These are phyloP conservation scores for Hycleus cichorii DNA, from an alignment of 1,140 invertebrate species.

Conservation along the genomic window DNA sequence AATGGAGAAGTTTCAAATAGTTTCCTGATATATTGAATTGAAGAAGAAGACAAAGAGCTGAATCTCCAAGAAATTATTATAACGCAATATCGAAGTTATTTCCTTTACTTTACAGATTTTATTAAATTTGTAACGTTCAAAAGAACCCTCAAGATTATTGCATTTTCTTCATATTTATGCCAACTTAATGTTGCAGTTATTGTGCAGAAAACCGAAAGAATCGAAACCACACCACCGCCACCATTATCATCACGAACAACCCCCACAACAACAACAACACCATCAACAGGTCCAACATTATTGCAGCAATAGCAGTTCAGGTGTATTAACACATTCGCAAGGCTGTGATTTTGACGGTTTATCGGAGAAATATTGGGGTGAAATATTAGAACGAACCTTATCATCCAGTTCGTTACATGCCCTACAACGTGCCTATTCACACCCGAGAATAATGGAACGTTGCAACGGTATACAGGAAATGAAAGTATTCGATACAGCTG, in stretches of 20 bases:
- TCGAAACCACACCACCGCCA: conserved; percentile 1
- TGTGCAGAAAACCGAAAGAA: conserved; percentile 26
- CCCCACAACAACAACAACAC: conserved; percentile 15
- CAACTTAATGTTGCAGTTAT: conserved; percentile 25
- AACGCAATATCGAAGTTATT: no score
- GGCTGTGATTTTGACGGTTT: conserved; percentile 57
- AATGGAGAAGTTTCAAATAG: no score
- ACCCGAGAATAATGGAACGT: conserved; percentile 26
- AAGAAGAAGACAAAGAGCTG: no score
- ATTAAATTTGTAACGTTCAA: no score
- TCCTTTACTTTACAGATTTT: no score
- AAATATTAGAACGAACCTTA: conserved; percentile 63
- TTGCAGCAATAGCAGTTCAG: conserved; percentile 28
- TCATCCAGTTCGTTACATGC: conserved; percentile 60
- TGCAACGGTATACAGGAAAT: conserved; percentile 35
- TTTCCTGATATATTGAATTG: no score
- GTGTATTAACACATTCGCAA: conserved; percentile 25
- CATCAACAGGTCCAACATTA: conserved; percentile 22
- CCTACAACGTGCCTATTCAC: conserved; percentile 43
- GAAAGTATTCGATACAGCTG: conserved; percentile 28
- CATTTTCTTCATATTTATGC: no score
- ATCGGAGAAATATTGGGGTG: conserved; percentile 70
- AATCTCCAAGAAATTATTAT: no score
- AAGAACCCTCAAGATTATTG: no score
- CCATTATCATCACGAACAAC: conserved; percentile 1